Base-by-base conservation (phyloP, 2,888 invertebrate species). In the Clistopyga incitator region DNA sequence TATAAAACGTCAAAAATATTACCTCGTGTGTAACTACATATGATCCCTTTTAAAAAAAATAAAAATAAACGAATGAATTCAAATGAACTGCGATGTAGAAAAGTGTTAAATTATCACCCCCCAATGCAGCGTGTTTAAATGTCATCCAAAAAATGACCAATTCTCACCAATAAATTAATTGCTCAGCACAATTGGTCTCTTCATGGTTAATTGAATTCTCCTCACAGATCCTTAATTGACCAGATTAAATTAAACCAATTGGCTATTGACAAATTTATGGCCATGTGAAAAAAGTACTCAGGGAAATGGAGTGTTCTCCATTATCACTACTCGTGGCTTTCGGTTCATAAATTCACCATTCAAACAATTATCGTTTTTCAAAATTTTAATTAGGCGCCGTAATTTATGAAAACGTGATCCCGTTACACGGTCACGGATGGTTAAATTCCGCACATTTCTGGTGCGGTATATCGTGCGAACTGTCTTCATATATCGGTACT, bases 401-500 rank as follows among this genome's bases (percentile, higher is more conserved):
- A 42, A 64, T 42, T 64, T 10, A 20, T 42, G 42, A 20, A 38
- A 64, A 64, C 64, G 64, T 64, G 64, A 64, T 18, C 34, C 64
- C 20, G 20, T 64, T 64, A 8, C 38, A 11, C 2, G 8, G 3
- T n/a, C 64, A 18, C 64, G 10, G 20, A 3, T 20, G 38, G 18
- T 64, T 20, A 18, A 20, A 42, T 64, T 64, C 42, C 11, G 20
- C 64, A 20, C 38, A 64, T 61, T 61, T 61, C 34, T 0, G 10
- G 10, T n/a, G 6, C n/a, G 18, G 42, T 38, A 64, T 64, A 64
- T 64, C 34, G 42, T n/a, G 20, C 38, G 18, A 18, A 64, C 38
- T 64, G 64, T 64, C 64, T 64, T 64, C 64, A 38, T 38, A 20
- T 64, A 64, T 64, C n/a, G 64, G 34, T 38, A 20, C 15, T 45